Evolutionary conservation across 2,797 vertebrate genomes (phyloP).

Genomic region (Gallinago stenura): DNA sequence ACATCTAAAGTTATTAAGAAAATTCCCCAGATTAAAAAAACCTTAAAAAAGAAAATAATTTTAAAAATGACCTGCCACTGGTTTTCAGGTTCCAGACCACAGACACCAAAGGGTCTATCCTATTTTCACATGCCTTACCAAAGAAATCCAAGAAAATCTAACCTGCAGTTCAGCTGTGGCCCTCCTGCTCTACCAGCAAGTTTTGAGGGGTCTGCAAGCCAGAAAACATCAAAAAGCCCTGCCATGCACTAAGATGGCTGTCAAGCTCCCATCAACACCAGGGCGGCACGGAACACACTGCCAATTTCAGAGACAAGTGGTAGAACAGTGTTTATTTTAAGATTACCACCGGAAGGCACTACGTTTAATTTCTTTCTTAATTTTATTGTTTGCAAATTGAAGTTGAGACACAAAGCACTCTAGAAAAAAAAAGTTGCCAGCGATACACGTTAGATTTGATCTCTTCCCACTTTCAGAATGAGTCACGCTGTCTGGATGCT

Average conservation of each 20-base stretch:
- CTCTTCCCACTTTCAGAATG: conserved; percentile 1
- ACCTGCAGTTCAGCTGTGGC: neutral
- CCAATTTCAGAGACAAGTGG: neutral
- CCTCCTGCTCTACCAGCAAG: neutral
- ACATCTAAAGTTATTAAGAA: neutral
- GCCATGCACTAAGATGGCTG: neutral
- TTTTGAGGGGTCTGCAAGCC: neutral
- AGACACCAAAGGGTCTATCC: neutral
- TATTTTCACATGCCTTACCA: neutral
- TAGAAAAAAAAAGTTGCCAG: neutral
- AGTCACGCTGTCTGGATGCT: neutral
- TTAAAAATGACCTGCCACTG: neutral
- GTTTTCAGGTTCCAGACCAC: neutral
- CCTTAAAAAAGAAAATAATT: neutral
- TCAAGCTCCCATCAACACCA: neutral
- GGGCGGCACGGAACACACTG: rapidly evolving
- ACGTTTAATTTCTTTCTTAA: neutral
- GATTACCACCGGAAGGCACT: neutral
- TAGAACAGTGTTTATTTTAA: neutral
- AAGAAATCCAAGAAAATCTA: neutral
- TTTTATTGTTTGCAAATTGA: neutral
- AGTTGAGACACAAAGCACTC: neutral
- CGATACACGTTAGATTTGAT: neutral
- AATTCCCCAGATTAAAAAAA: neutral
- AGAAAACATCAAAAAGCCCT: neutral